phyloP scores from a whole-genome alignment of 2,888 invertebrate species.

The Priocnemis perturbator region DNA sequence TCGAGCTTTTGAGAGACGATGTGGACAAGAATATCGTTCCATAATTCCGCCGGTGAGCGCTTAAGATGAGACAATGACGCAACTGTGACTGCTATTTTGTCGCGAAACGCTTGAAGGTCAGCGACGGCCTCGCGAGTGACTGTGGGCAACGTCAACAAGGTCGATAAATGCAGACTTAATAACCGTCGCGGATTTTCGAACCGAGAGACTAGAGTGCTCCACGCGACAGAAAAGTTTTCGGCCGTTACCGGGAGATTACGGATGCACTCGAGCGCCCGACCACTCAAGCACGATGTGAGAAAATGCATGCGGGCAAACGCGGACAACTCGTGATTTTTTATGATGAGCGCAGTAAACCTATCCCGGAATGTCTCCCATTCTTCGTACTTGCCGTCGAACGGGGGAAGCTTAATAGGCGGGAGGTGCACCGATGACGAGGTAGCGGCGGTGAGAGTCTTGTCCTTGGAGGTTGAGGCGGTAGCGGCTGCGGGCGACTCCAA shows the following conservation, averaged over 20 bases:
- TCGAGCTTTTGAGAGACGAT: background rate
- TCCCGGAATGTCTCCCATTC: no score
- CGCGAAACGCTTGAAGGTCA: background rate
- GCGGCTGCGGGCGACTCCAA: background rate
- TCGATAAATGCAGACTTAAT: background rate
- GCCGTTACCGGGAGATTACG: background rate
- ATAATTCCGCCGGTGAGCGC: background rate
- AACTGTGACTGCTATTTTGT: background rate
- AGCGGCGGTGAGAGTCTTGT: no score
- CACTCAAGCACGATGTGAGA: background rate
- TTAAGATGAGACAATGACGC: background rate
- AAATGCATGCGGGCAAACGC: background rate
- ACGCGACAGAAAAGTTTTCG: no score
- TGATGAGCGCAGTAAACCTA: no score
- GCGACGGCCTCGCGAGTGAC: background rate
- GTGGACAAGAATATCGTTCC: conserved; percentile 2
- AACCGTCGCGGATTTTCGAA: background rate
- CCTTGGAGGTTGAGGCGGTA: no score
- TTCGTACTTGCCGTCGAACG: no score
- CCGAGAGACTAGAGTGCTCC: background rate
- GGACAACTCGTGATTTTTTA: background rate
- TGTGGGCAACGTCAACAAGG: background rate
- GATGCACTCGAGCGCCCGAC: background rate
- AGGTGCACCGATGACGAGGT: no score
- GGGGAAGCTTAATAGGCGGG: no score